Base-by-base conservation (phyloP, 2,113 vertebrate genomes). In the Alouatta palliata region DNA sequence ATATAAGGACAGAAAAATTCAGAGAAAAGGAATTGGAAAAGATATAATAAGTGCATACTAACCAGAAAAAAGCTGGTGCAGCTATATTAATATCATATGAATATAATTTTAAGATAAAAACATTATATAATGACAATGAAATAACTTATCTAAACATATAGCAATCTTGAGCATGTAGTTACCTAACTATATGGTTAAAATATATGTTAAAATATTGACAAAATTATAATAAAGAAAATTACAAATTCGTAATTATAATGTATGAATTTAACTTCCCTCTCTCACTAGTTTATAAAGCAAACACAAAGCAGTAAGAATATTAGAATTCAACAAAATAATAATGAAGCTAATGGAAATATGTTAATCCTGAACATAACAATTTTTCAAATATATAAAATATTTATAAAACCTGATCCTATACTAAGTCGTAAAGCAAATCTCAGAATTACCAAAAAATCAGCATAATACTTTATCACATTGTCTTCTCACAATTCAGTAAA, bases 101-200 rank as follows among this genome's bases (percentile, higher is more conserved):
- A 79, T 32, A 20, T 68, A 30, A 89, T 68, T 68, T 25, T 94
- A 83, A 93, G 61, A 87, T 13, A 94, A 94, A 94, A 94, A 93
- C 37, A 85, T 81, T 73, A 64, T 7, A 43, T 61, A 76, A 89
- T 49, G 12, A 80, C 56, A 58, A 95, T 93, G 27, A 90, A 85
- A 91, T 1, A 61, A 75, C 75, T 76, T 76, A 12, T 17, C 61
- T 73, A 75, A 94, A 96, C 43, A 70, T 40, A 49, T 11, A 82
- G 43, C 19, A 75, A 58, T 40, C 20, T 84, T 86, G 52, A 87
- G 58, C 58, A 37, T 30, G 8, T 80, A 92, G 52, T 82, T 88
- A 45, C n/a, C 30, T 94, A 93, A 68, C 43, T 61, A 77, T 8
- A 43, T 13, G n/a, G 30, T 32, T 82, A 92, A 87, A 87, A 93